These are phyloP conservation scores for Petrolisthes manimaculis DNA, from an alignment of 2,888 invertebrate species.

Conservation along the genomic window DNA sequence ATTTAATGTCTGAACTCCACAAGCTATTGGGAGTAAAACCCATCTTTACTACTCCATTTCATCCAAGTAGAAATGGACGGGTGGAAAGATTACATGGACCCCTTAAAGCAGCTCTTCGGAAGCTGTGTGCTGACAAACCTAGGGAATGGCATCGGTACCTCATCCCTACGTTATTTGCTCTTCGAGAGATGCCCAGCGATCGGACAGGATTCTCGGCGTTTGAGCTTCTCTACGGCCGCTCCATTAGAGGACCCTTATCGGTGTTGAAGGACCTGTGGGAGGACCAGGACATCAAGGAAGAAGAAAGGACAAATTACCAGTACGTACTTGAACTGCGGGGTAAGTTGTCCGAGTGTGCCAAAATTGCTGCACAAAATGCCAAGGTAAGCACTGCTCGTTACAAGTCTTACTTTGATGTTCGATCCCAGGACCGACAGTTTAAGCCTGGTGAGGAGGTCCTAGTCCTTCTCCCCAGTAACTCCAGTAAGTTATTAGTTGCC, in stretches of 20 bases:
- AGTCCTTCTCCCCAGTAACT: slow-evolving; percentile 18
- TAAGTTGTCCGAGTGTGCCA: neutral
- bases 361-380: neutral
- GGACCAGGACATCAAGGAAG: neutral
- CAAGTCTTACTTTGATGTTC: slow-evolving; percentile 32
- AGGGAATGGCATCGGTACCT: slow-evolving; percentile 24
- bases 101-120: no score
- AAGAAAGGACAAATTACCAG: slow-evolving; percentile 18
- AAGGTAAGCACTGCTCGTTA: slow-evolving; percentile 6
- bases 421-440: slow-evolving; percentile 11
- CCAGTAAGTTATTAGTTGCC: slow-evolving; percentile 17
- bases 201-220: slow-evolving; percentile 35
- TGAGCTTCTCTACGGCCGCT: slow-evolving; percentile 3
- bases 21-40: no score
- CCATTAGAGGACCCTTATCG: slow-evolving; percentile 10
- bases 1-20: no score
- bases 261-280: slow-evolving; percentile 33
- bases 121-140: neutral
- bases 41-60: no score
- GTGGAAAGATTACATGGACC: no score
- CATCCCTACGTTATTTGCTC: slow-evolving; percentile 22
- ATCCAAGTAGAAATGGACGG: no score
- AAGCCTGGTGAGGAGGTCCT: neutral
- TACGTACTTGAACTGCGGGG: slow-evolving; percentile 24
- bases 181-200: slow-evolving; percentile 40